Percentiles rank a stretch among this genome's conserved stretches.
phyloP scores from a whole-genome alignment of 2,113 vertebrate species.

The Felis chaus region DNA sequence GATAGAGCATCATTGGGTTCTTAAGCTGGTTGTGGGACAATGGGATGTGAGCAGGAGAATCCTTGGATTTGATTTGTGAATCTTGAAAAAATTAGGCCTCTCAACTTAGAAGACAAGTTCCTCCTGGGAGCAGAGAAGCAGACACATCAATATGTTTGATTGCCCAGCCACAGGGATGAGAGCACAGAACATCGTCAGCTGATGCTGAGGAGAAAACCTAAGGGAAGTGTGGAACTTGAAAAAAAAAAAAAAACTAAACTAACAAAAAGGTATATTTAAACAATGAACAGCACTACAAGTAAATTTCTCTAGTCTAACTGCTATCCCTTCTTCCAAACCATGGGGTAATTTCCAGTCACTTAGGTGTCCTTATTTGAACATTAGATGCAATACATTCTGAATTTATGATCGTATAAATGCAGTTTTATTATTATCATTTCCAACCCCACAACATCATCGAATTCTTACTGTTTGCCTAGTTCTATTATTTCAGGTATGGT shows the following conservation, averaged over 20 bases:
- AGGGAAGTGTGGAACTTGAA: background rate
- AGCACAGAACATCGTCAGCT: background rate
- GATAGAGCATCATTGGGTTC: background rate
- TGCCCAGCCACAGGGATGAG: background rate
- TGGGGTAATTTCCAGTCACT: background rate
- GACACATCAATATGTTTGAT: background rate
- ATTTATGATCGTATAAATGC: background rate
- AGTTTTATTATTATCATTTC: slow-evolving; percentile 5
- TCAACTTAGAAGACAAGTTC: background rate
- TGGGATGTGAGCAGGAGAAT: background rate
- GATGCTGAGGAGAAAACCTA: background rate
- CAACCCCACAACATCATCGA: background rate
- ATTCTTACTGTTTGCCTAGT: slow-evolving; percentile 40
- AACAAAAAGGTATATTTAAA: slow-evolving; percentile 11
- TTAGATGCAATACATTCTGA: background rate
- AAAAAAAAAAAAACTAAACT: background rate
- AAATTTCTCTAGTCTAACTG: background rate
- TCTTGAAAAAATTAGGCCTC: background rate
- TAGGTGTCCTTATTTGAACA: background rate
- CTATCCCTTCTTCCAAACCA: background rate
- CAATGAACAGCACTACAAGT: background rate
- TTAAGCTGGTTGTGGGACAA: background rate
- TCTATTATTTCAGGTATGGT: slow-evolving; percentile 12
- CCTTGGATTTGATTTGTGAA: background rate
- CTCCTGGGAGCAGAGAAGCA: background rate